Conservation (phyloP, 2,888 invertebrate species). For the Platynereis dumerilii region DNA sequence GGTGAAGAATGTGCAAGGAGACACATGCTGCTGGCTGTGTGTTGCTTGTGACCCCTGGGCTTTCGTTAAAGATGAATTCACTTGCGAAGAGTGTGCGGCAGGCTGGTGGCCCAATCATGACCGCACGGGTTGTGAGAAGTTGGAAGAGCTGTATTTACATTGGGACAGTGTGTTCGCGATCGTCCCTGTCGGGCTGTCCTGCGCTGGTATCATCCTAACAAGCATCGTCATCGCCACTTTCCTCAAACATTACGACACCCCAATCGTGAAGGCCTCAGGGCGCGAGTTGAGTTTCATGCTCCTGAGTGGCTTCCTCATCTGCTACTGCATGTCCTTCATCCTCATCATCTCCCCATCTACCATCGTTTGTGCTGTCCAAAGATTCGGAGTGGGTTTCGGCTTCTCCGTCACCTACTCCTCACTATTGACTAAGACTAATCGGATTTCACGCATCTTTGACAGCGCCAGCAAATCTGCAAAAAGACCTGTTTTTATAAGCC, state of each 20-base stretch:
- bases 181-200: constrained; percentile 71
- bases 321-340: constrained; percentile 72
- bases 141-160: constrained; percentile 49
- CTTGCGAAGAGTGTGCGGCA: constrained; percentile 55
- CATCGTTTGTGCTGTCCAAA: constrained; percentile 65
- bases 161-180: constrained; percentile 69
- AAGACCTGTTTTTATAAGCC: constrained; percentile 72
- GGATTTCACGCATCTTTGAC: constrained; percentile 72
- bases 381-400: constrained; percentile 62
- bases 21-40: constrained; percentile 65
- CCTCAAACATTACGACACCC: constrained; percentile 72
- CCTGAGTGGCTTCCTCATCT: constrained; percentile 70
- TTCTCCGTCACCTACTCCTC: constrained; percentile 71
- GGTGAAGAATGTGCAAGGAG: constrained; percentile 63
- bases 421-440: constrained; percentile 73
- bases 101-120: constrained; percentile 58
- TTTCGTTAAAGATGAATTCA: constrained; percentile 57
- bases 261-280: constrained; percentile 71
- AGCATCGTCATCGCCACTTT: constrained; percentile 71
- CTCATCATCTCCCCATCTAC: constrained; percentile 70
- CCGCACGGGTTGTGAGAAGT: constrained; percentile 46
- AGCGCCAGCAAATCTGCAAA: constrained; percentile 71
- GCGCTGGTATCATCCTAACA: constrained; percentile 71
- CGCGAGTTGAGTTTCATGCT: constrained; percentile 73
- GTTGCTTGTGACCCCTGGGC: constrained; percentile 55